Evolutionary conservation across 2,888 invertebrate species (phyloP).

Genomic region (Euproctis similis): DNA sequence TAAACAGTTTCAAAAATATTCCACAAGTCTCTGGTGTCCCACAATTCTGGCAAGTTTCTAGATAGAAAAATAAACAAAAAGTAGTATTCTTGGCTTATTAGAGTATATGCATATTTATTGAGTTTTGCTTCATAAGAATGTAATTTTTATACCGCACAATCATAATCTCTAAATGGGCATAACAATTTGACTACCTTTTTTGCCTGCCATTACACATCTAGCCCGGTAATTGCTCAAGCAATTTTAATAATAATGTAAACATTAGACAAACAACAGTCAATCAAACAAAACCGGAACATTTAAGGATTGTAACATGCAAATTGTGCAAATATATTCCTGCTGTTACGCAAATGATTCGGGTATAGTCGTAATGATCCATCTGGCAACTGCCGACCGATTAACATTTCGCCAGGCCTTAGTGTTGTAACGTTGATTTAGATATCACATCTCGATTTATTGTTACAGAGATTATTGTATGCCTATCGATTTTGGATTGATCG

Average conservation of each 20-base stretch:
- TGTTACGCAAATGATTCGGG: slow-evolving; percentile 34
- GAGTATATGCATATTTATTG: no score
- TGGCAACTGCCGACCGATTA: slow-evolving; percentile 51
- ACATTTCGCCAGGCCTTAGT: slow-evolving; percentile 61
- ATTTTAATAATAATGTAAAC: slow-evolving; percentile 5
- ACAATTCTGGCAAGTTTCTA: no score
- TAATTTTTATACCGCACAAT: no score
- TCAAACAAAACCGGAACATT: slow-evolving; percentile 22
- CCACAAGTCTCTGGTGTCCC: no score
- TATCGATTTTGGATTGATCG: slow-evolving; percentile 2
- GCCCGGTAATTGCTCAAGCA: no score
- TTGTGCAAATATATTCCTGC: slow-evolving; percentile 22
- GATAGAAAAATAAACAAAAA: no score
- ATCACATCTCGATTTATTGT: slow-evolving; percentile 33
- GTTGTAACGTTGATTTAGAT: slow-evolving; percentile 41
- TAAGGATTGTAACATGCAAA: slow-evolving; percentile 27
- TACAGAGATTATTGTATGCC: slow-evolving; percentile 12
- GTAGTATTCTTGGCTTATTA: no score
- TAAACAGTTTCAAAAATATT: no score
- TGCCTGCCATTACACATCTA: no score
- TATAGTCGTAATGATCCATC: slow-evolving; percentile 47
- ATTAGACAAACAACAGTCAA: slow-evolving; percentile 15
- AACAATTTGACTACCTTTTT: no score
- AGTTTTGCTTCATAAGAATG: no score
- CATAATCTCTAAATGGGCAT: no score